These are phyloP conservation scores for Drosophila murphyi DNA, from an alignment of 1,140 invertebrate genomes.

Conservation along the genomic window DNA sequence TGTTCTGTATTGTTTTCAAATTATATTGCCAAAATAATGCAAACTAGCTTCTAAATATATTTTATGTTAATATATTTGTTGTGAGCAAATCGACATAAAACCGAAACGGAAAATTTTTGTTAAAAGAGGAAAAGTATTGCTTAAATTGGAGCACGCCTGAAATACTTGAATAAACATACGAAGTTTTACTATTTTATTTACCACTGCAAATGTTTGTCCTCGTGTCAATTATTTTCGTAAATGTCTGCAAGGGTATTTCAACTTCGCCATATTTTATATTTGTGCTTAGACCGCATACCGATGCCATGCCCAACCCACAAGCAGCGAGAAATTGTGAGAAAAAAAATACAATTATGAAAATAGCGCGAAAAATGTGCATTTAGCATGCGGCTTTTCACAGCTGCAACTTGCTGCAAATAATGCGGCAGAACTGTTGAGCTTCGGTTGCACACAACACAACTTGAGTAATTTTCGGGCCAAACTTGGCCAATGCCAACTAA, in stretches of 20 bases:
- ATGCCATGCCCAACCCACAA: slow-evolving; percentile 32
- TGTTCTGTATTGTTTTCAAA: too few relatives aligned
- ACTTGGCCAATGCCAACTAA: slow-evolving; percentile 48
- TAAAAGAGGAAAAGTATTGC: too few relatives aligned
- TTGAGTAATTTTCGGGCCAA: slow-evolving; percentile 26
- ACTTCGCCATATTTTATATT: slow-evolving; percentile 37
- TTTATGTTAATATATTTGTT: too few relatives aligned
- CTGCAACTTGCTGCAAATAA: slow-evolving; percentile 14
- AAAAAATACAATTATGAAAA: slow-evolving; percentile 81
- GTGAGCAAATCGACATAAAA: too few relatives aligned
- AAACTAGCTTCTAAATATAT: too few relatives aligned
- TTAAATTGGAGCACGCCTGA: too few relatives aligned
- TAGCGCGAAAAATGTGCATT: slow-evolving; percentile 53
- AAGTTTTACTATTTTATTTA: too few relatives aligned
- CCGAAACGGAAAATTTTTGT: too few relatives aligned
- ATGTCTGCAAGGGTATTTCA: background rate
- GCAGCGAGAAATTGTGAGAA: slow-evolving; percentile 37
- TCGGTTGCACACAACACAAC: background rate
- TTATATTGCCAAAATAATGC: too few relatives aligned
- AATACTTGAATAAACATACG: too few relatives aligned
- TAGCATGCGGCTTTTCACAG: slow-evolving; percentile 47
- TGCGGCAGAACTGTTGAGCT: slow-evolving; percentile 46
- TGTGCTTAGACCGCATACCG: slow-evolving; percentile 22
- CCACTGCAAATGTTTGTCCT: too few relatives aligned
- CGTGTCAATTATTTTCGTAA: too few relatives aligned